These are phyloP conservation scores for Perccottus glenii DNA, from an alignment of 2,113 vertebrate species.

Conservation along the genomic window DNA sequence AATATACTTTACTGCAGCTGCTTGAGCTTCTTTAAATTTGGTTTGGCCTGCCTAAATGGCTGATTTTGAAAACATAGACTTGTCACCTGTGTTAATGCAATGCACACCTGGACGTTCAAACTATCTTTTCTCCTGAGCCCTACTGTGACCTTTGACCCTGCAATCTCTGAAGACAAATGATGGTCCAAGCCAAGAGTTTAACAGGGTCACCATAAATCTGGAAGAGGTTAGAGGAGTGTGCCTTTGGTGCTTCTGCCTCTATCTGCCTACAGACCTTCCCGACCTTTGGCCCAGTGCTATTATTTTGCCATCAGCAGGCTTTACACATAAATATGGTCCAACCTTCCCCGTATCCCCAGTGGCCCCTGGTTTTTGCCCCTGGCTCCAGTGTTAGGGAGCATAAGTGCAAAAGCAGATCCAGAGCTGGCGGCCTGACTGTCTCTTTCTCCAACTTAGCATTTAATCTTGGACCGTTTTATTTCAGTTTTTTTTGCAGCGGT, in stretches of 20 bases:
- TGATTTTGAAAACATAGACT: not conserved
- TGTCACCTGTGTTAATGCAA: not conserved
- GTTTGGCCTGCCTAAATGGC: too few relatives aligned
- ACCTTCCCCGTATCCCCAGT: constrained; percentile 8
- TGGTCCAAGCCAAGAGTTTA: constrained; percentile 9
- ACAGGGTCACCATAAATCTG: constrained; percentile 39
- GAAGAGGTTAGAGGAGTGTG: constrained; percentile 18
- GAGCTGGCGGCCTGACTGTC: constrained; percentile 27
- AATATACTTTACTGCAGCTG: too few relatives aligned
- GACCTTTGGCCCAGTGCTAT: constrained; percentile 21
- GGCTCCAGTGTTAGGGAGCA: constrained; percentile 40
- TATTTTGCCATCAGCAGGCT: constrained; percentile 11
- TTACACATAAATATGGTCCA: constrained; percentile 15
- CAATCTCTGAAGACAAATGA: constrained; percentile 44
- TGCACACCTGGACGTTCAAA: constrained; percentile 11
- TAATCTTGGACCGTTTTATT: constrained; percentile 38
- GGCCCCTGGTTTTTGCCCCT: constrained; percentile 46
- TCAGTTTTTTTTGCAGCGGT: constrained; percentile 17
- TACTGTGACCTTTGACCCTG: constrained; percentile 38
- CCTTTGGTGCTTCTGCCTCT: constrained; percentile 16
- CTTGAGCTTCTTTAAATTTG: too few relatives aligned
- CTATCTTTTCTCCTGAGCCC: constrained; percentile 2
- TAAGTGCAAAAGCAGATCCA: constrained; percentile 68
- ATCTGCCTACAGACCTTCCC: constrained; percentile 23
- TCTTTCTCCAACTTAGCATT: constrained; percentile 51